These are phyloP conservation scores for Menura novaehollandiae DNA, from an alignment of 2,113 vertebrate species.

Conservation along the genomic window DNA sequence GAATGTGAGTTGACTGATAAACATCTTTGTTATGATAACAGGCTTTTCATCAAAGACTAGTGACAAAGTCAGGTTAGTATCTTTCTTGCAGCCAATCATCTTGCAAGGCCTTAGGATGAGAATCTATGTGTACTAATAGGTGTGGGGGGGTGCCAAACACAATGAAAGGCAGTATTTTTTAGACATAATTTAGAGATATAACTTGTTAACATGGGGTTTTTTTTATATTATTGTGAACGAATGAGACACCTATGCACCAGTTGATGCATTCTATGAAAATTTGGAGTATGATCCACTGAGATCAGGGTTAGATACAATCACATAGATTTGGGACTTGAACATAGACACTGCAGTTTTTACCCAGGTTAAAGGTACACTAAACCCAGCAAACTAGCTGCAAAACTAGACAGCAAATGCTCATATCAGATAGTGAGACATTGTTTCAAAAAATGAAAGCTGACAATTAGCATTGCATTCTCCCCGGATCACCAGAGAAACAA, in stretches of 20 bases:
- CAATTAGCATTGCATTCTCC: background rate
- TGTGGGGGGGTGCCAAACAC: rapidly evolving
- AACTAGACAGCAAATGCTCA: background rate
- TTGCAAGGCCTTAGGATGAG: background rate
- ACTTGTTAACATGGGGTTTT: background rate
- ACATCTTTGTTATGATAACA: background rate
- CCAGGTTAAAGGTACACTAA: background rate
- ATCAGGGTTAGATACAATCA: background rate
- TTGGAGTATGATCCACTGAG: background rate
- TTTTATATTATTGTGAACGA: background rate
- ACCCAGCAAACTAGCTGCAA: background rate
- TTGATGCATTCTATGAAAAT: background rate
- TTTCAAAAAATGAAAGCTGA: background rate
- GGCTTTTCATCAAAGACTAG: background rate
- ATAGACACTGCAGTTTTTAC: background rate
- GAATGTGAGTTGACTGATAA: background rate
- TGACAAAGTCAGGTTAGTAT: background rate
- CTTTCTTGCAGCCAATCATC: background rate
- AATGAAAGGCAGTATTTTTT: background rate
- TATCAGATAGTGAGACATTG: background rate
- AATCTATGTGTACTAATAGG: background rate
- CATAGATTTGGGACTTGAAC: background rate
- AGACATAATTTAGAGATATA: background rate
- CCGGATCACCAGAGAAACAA: background rate
- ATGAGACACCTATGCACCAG: background rate